Evolutionary conservation across 2,797 vertebrate genomes (phyloP).

Genomic region (Bradypodion pumilum): DNA sequence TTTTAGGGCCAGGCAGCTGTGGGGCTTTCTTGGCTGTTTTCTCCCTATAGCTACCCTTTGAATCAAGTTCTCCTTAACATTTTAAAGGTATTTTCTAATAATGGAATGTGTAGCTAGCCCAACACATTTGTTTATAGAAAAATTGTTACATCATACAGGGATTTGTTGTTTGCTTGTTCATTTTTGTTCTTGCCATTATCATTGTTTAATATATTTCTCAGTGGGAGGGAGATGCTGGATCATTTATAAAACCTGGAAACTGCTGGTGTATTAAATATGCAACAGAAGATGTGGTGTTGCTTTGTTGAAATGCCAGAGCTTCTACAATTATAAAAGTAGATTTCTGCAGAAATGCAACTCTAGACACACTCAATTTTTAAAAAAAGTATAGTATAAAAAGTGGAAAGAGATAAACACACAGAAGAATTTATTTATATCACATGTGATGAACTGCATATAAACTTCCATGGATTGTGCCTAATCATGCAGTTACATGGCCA

Average conservation of each 20-base stretch:
- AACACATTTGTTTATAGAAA: neutral
- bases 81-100: conserved; percentile 50
- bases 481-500: neutral
- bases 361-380: neutral
- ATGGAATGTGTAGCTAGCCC: conserved; percentile 21
- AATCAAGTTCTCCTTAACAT: conserved; percentile 10
- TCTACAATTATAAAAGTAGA: neutral
- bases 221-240: neutral
- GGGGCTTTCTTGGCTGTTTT: conserved; percentile 37
- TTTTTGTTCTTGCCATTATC: neutral
- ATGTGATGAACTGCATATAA: neutral
- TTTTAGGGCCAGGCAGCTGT: conserved; percentile 59
- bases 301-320: neutral
- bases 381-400: neutral
- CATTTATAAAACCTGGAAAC: neutral
- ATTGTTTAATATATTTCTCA: neutral
- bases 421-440: neutral
- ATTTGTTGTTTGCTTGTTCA: neutral
- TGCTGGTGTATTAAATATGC: neutral
- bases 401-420: neutral
- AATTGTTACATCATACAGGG: neutral
- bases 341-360: neutral
- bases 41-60: conserved; percentile 10
- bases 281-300: neutral
- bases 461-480: neutral